Evolutionary conservation across 2,797 vertebrate genomes (phyloP).

Genomic region (Mus caroli): DNA sequence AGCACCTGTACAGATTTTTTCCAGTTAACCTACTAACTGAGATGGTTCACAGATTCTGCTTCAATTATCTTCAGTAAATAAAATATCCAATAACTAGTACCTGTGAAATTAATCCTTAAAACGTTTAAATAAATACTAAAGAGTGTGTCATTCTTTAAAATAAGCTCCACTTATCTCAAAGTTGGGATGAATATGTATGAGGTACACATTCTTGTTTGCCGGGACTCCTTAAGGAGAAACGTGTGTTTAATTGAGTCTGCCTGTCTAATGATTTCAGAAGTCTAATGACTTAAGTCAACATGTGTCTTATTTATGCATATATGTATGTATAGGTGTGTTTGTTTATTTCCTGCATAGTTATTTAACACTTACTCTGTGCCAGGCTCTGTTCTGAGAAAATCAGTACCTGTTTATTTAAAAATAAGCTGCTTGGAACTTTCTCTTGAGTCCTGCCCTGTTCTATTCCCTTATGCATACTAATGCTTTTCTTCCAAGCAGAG

Average conservation of each 20-base stretch:
- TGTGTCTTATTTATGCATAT: constrained; percentile 57
- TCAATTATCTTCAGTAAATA: constrained; percentile 66
- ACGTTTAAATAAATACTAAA: constrained; percentile 75
- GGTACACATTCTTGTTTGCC: constrained; percentile 74
- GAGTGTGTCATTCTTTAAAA: constrained; percentile 75
- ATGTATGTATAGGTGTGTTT: constrained; percentile 2
- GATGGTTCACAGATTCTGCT: constrained; percentile 41
- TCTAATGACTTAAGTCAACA: constrained; percentile 75
- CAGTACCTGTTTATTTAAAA: constrained; percentile 67
- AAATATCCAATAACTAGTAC: constrained; percentile 60
- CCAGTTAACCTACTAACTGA: constrained; percentile 62
- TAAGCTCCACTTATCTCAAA: constrained; percentile 63
- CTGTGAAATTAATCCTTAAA: constrained; percentile 70
- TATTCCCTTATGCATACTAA: constrained; percentile 15
- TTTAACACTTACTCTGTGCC: constrained; percentile 60
- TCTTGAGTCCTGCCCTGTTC: constrained; percentile 34
- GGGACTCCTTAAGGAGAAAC: constrained; percentile 72
- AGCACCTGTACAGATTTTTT: not conserved
- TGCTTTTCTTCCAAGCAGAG: constrained; percentile 32
- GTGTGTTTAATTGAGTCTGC: constrained; percentile 76
- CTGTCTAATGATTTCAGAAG: constrained; percentile 71
- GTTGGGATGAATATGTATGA: constrained; percentile 77
- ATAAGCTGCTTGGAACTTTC: constrained; percentile 38
- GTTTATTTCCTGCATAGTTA: constrained; percentile 62
- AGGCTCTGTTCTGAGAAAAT: constrained; percentile 65